A percentile compares a stretch with the other conserved stretches of the same genome.
Evolutionary conservation across 2,113 vertebrate genomes (phyloP).

Genomic region (Eubucco bourcierii): DNA sequence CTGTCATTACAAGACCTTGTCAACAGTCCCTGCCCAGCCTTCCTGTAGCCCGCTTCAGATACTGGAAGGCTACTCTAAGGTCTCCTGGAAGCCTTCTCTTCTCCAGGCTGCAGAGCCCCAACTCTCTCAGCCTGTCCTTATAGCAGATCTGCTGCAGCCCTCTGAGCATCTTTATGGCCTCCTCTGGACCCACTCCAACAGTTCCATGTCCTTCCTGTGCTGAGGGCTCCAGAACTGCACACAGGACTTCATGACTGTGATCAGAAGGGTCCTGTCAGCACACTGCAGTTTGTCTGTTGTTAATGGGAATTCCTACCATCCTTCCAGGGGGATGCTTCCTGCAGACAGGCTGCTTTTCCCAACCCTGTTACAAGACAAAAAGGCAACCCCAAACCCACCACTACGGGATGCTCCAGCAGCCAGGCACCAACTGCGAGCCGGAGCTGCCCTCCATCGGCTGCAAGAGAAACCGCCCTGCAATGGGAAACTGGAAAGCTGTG

Average conservation of each 20-base stretch:
- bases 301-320: not conserved
- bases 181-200: no score
- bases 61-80: no score
- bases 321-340: not conserved
- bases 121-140: no score
- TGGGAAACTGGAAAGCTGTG: rapidly evolving
- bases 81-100: no score
- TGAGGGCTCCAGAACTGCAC: no score
- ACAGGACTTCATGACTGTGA: not conserved
- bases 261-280: not conserved
- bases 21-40: no score
- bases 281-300: not conserved
- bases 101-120: no score
- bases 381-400: rapidly evolving
- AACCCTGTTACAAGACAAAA: rapidly evolving
- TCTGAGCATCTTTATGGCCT: no score
- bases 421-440: not conserved
- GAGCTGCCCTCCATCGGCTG: conserved; percentile 5
- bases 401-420: rapidly evolving
- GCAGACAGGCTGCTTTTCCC: not conserved
- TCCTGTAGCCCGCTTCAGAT: no score
- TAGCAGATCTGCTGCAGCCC: no score
- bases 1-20: no score
- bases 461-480: rapidly evolving
- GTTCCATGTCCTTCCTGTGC: no score